Conservation (phyloP, 2,113 vertebrate genomes). For the Myotis davidii region DNA sequence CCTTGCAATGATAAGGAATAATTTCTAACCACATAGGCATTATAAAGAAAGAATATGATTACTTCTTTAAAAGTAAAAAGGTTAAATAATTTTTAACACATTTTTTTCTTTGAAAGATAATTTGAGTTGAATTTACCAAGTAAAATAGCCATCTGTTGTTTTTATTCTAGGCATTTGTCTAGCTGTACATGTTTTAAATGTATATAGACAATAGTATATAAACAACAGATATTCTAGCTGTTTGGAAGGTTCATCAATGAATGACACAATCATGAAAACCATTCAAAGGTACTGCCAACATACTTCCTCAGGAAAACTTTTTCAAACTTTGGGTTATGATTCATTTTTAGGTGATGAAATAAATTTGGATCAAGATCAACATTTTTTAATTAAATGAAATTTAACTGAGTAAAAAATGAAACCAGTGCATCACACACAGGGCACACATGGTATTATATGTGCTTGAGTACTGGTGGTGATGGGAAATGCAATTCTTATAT, state of each 20-base stretch:
- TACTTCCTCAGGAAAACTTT: neutral
- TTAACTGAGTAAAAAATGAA: neutral
- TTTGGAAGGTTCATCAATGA: neutral
- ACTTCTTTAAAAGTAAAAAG: slow-evolving; percentile 2
- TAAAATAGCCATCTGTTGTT: neutral
- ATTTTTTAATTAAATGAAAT: neutral
- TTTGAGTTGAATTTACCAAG: slow-evolving; percentile 16
- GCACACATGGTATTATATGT: rapidly evolving
- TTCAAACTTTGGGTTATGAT: slow-evolving; percentile 11
- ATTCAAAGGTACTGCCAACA: neutral
- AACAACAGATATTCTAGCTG: neutral
- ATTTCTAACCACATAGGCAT: neutral
- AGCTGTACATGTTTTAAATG: neutral
- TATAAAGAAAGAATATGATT: neutral
- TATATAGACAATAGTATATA: neutral
- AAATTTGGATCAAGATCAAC: slow-evolving; percentile 13
- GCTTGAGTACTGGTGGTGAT: neutral
- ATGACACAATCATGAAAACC: neutral
- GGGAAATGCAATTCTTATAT: neutral
- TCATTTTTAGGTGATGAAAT: slow-evolving; percentile 18
- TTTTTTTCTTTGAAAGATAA: neutral
- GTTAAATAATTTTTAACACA: neutral
- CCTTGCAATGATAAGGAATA: neutral
- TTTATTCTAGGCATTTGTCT: slow-evolving; percentile 24
- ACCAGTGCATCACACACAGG: neutral